Percentiles rank a stretch among this genome's conserved stretches.
Evolutionary conservation across 2,797 vertebrate genomes (phyloP).

Genomic region (Sebastes oblongus): DNA sequence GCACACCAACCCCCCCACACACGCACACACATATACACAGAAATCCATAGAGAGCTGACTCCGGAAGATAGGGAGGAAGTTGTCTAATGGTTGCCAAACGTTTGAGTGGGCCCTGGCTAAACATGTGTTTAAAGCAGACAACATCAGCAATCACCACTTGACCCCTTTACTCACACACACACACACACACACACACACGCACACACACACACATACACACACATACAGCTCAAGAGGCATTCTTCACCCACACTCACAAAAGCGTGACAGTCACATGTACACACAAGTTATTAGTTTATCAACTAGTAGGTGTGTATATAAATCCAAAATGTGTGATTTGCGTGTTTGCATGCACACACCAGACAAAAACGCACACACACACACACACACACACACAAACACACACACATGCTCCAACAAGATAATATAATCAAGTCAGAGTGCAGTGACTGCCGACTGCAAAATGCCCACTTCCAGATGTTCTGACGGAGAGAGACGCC

Average conservation of each 20-base stretch:
- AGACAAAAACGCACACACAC: not conserved
- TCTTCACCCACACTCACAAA: constrained; percentile 49
- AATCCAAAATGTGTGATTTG: constrained; percentile 29
- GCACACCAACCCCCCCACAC: constrained; percentile 39
- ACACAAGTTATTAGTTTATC: constrained; percentile 53
- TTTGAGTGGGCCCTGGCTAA: constrained; percentile 85
- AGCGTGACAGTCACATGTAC: constrained; percentile 24
- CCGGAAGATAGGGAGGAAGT: constrained; percentile 97
- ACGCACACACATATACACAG: constrained; percentile 55
- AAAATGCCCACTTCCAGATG: constrained; percentile 96
- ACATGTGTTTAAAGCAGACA: constrained; percentile 92
- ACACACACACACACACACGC: not conserved
- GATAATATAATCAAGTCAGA: constrained; percentile 93
- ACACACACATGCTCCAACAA: constrained; percentile 69
- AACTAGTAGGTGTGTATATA: constrained; percentile 37
- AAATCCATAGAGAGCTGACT: constrained; percentile 83
- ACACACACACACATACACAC: constrained; percentile 63
- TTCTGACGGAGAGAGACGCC: constrained; percentile 83
- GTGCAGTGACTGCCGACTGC: constrained; percentile 88
- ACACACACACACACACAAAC: not conserved
- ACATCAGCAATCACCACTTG: constrained; percentile 95
- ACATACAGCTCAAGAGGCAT: not conserved
- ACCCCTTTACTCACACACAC: constrained; percentile 77
- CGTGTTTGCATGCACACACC: not conserved
- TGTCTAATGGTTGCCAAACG: constrained; percentile 98